A percentile compares a stretch with the other conserved stretches of the same genome.
Evolutionary conservation across 2,113 vertebrate genomes (phyloP).

Genomic region (Okapia johnstoni): DNA sequence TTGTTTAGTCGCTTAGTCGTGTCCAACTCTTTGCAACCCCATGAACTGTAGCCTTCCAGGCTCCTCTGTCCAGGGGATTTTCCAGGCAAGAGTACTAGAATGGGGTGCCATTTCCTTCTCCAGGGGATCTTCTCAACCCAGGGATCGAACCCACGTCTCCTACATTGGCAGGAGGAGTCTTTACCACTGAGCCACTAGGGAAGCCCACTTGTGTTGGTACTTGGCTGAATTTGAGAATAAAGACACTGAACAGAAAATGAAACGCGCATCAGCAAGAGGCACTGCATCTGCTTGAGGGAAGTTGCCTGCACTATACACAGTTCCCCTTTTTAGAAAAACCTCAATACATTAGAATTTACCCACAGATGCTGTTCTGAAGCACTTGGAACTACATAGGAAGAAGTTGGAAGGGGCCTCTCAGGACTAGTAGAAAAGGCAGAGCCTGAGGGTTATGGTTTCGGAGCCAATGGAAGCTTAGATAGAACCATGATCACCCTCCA

Average conservation of each 20-base stretch:
- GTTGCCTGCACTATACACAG: background rate
- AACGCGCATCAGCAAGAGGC: background rate
- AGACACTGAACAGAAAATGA: slow-evolving; percentile 31
- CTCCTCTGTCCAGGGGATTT: background rate
- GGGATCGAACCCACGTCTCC: background rate
- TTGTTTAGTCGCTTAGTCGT: background rate
- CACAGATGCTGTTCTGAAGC: background rate
- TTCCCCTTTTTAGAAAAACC: slow-evolving; percentile 52
- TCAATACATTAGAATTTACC: background rate
- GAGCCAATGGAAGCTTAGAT: background rate
- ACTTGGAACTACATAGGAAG: slow-evolving; percentile 24
- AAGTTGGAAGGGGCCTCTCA: background rate
- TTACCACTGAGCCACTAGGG: background rate
- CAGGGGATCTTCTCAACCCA: background rate
- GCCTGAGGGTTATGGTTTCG: background rate
- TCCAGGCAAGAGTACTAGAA: background rate
- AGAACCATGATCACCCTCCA: background rate
- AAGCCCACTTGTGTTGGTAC: background rate
- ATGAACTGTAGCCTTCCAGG: background rate
- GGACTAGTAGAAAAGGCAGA: background rate
- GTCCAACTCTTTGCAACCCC: background rate
- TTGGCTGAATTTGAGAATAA: slow-evolving; percentile 15
- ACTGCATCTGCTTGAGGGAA: background rate
- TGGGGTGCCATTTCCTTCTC: background rate
- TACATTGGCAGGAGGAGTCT: background rate